A percentile compares a stretch with the other conserved stretches of the same genome.
Evolutionary conservation across 2,113 vertebrate genomes (phyloP).

Genomic region (Clupea harengus): DNA sequence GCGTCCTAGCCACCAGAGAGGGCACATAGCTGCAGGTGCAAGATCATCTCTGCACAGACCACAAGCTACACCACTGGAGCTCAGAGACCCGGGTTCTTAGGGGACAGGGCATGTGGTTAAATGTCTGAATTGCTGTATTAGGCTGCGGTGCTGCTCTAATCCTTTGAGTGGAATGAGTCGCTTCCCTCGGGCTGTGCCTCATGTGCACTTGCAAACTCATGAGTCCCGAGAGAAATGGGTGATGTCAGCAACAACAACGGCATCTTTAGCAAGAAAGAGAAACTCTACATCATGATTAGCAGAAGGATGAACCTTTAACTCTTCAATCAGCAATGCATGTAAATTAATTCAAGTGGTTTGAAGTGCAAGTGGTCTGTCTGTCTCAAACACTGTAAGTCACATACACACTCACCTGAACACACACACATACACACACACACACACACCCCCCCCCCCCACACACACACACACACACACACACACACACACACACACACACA

Average conservation of each 20-base stretch:
- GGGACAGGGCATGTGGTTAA: constrained; percentile 8
- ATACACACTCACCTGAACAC: background rate
- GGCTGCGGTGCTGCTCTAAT: background rate
- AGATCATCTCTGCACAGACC: background rate
- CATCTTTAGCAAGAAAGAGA: background rate
- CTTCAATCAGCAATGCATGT: background rate
- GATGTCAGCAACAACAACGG: background rate
- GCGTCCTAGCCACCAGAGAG: background rate
- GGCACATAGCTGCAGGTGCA: constrained; percentile 18
- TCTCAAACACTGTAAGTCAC: background rate
- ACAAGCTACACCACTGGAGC: background rate
- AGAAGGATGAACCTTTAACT: background rate
- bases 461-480: background rate
- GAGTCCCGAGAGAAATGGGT: background rate
- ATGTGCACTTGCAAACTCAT: background rate
- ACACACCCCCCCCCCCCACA: too few relatives aligned
- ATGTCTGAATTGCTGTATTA: constrained; percentile 14
- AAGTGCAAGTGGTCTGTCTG: background rate
- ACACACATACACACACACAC: background rate
- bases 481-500: background rate
- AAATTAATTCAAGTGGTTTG: background rate
- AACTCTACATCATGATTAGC: too few relatives aligned
- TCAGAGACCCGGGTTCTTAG: background rate
- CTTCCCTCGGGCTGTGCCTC: background rate
- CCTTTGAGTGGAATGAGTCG: background rate